Conservation (phyloP, 2,888 invertebrate species). For the Phania funesta region DNA sequence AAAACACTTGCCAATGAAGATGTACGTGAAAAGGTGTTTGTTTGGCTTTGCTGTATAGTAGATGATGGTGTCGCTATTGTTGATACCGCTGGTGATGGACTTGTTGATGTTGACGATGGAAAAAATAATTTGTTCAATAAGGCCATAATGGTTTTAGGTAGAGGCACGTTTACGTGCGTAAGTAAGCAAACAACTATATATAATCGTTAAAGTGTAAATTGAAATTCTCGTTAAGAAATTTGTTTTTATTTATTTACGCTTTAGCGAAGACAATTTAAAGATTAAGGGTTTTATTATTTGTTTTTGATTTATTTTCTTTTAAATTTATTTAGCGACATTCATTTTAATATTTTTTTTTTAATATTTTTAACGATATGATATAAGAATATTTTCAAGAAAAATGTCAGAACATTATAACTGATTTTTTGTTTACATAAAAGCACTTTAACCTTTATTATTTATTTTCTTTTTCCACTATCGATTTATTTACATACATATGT, state of each 20-base stretch:
- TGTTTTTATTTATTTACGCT: no score
- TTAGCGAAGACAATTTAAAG: no score
- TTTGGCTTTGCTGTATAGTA: constrained; percentile 53
- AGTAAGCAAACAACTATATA: neutral
- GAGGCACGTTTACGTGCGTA: neutral
- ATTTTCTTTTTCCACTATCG: constrained; percentile 1
- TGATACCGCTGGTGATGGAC: constrained; percentile 73
- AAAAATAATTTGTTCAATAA: constrained; percentile 87
- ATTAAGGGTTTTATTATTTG: no score
- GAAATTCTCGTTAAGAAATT: no score
- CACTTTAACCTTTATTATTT: constrained; percentile 40
- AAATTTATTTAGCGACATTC: constrained; percentile 10
- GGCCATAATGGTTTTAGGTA: constrained; percentile 82
- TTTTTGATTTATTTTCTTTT: neutral
- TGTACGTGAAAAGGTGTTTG: constrained; percentile 68
- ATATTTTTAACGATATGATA: constrained; percentile 22
- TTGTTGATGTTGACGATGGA: constrained; percentile 82
- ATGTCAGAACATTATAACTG: constrained; percentile 20
- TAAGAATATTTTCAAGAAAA: constrained; percentile 10
- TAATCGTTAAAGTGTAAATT: constrained; percentile 4
- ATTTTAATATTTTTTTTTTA: neutral
- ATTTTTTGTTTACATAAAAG: constrained; percentile 43
- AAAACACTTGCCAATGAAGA: constrained; percentile 66
- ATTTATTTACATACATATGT: neutral
- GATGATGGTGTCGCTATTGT: constrained; percentile 63